Evolutionary conservation across 1,140 invertebrate species (phyloP).

Genomic region (Prorops nasuta): DNA sequence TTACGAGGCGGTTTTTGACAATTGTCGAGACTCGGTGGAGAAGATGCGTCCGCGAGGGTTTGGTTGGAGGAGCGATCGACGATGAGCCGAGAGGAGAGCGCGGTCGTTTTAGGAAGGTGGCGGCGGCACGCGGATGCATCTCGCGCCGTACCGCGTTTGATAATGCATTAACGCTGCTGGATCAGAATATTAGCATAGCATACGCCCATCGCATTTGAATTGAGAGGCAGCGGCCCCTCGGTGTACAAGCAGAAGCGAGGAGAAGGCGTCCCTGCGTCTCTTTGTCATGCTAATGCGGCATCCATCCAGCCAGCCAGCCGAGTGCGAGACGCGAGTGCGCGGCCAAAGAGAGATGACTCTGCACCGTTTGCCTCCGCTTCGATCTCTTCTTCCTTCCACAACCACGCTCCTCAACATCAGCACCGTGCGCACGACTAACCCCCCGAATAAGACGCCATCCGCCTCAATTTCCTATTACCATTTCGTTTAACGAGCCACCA

Average conservation of each 20-base stretch:
- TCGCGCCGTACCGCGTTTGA: constrained; percentile 34
- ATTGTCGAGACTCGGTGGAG: too few relatives aligned
- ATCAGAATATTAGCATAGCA: constrained; percentile 55
- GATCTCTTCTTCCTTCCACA: too few relatives aligned
- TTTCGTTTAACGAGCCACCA: too few relatives aligned
- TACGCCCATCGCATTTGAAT: constrained; percentile 59
- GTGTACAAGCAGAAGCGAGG: constrained; percentile 42
- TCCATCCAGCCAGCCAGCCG: constrained; percentile 34
- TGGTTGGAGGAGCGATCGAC: too few relatives aligned
- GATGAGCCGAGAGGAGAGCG: too few relatives aligned
- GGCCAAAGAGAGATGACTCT: constrained; percentile 26
- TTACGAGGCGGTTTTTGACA: too few relatives aligned
- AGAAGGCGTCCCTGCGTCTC: constrained; percentile 48
- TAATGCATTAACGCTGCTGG: constrained; percentile 48
- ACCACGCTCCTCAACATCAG: too few relatives aligned
- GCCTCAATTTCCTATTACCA: not conserved
- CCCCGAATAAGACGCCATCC: not conserved
- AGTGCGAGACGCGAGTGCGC: not conserved
- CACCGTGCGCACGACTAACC: too few relatives aligned
- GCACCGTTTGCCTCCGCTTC: constrained; percentile 36
- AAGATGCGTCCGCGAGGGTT: too few relatives aligned
- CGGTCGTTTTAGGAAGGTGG: too few relatives aligned
- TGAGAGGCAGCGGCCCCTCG: constrained; percentile 46
- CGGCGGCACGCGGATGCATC: constrained; percentile 24
- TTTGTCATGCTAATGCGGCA: constrained; percentile 56